phyloP scores from a whole-genome alignment of 2,113 vertebrate species.

The Alligator mississippiensis region DNA sequence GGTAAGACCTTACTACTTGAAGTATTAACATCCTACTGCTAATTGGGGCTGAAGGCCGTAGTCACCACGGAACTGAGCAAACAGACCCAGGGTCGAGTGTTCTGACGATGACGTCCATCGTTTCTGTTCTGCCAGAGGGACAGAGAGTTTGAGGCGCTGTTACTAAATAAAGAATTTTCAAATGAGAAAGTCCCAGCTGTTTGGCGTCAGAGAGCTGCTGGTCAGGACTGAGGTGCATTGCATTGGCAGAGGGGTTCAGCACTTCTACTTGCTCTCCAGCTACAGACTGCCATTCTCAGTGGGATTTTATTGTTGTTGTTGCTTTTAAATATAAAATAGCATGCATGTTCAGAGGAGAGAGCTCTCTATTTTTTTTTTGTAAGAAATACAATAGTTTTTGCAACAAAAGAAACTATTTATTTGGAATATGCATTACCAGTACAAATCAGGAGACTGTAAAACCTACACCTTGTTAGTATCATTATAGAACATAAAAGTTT shows the following conservation, averaged over 20 bases:
- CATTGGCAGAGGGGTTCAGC: not conserved
- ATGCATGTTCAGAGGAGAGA: not conserved
- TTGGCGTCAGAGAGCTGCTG: not conserved
- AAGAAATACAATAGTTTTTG: constrained; percentile 83
- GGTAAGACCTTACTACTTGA: too few species aligned
- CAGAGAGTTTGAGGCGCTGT: not conserved
- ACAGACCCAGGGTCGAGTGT: not conserved
- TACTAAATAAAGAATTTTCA: not conserved
- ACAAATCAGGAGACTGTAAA: constrained; percentile 97
- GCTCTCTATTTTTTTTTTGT: constrained; percentile 61
- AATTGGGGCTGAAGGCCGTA: not conserved
- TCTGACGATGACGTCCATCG: not conserved
- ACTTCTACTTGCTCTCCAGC: not conserved
- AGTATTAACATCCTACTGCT: not conserved
- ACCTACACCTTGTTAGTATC: constrained; percentile 91
- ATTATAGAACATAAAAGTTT: constrained; percentile 90
- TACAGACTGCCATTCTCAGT: not conserved
- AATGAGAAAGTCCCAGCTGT: not conserved
- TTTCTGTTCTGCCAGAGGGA: not conserved
- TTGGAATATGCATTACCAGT: constrained; percentile 97
- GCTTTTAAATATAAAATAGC: not conserved
- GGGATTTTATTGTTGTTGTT: not conserved
- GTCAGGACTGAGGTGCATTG: not conserved
- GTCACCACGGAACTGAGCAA: not conserved
- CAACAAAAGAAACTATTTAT: constrained; percentile 98